Conservation (phyloP, 1,140 invertebrate species). For the Prorops nasuta region DNA sequence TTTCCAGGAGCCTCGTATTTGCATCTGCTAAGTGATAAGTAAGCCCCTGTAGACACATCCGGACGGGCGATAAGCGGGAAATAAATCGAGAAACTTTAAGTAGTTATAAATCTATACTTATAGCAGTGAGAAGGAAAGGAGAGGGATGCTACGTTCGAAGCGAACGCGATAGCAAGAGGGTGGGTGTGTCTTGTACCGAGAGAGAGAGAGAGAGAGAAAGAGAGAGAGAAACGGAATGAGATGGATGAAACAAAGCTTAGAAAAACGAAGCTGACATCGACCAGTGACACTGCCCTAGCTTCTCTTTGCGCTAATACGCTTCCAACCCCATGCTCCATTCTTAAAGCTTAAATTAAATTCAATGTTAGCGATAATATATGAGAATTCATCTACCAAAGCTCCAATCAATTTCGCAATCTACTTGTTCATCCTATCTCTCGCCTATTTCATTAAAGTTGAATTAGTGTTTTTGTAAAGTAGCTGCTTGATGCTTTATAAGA, state of each 20-base stretch:
- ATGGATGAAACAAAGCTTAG: conserved; percentile 58
- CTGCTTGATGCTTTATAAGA: neutral
- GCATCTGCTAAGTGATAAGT: conserved; percentile 58
- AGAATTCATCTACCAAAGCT: too few species aligned
- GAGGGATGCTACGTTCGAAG: conserved; percentile 7
- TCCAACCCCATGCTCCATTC: conserved; percentile 43
- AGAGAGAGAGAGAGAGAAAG: conserved; percentile 2
- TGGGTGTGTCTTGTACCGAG: neutral
- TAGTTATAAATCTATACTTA: conserved; percentile 58
- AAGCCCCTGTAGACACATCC: conserved; percentile 51
- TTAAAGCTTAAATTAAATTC: conserved; percentile 57
- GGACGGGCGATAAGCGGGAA: conserved; percentile 53
- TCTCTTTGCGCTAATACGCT: conserved; percentile 45
- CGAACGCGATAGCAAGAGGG: neutral
- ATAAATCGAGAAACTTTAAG: conserved; percentile 59
- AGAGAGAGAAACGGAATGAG: conserved; percentile 36
- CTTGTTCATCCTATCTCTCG: too few species aligned
- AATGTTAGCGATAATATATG: conserved; percentile 49
- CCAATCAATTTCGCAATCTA: too few species aligned
- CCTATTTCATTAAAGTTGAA: neutral
- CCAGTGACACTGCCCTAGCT: conserved; percentile 42
- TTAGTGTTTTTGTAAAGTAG: neutral
- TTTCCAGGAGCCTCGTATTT: too few species aligned
- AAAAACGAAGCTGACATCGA: too few species aligned
- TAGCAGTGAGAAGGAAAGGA: conserved; percentile 12